These are phyloP conservation scores for Falcaria lacertinaria DNA, from an alignment of 2,888 invertebrate genomes.

Conservation along the genomic window DNA sequence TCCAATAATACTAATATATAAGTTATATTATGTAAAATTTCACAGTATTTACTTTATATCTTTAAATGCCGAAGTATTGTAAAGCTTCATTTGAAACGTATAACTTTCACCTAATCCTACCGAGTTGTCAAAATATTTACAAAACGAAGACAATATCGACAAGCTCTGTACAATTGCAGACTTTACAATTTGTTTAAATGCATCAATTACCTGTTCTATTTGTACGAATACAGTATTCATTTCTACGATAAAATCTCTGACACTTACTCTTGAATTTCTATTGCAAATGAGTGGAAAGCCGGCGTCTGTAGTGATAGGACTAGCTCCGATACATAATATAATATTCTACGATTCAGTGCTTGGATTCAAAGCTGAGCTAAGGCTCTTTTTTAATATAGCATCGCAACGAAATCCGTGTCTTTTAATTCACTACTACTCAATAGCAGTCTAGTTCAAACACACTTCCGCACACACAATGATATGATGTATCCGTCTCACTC, in stretches of 20 bases:
- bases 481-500: slow-evolving; percentile 39
- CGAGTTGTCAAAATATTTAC: slow-evolving; percentile 62
- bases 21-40: slow-evolving; percentile 35
- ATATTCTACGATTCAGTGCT: slow-evolving; percentile 6
- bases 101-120: slow-evolving; percentile 38
- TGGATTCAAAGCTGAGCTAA: not conserved
- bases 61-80: slow-evolving; percentile 57
- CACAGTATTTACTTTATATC: slow-evolving; percentile 36
- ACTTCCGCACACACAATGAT: slow-evolving; percentile 37
- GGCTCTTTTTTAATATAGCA: slow-evolving; percentile 6
- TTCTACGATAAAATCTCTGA: not conserved
- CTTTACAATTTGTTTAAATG: slow-evolving; percentile 47
- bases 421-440: slow-evolving; percentile 37
- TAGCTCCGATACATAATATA: slow-evolving; percentile 33
- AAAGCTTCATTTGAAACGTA: slow-evolving; percentile 46
- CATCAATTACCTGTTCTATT: slow-evolving; percentile 15
- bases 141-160: slow-evolving; percentile 65
- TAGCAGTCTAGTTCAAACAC: slow-evolving; percentile 27
- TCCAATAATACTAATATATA: slow-evolving; percentile 1
- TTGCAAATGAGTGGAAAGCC: slow-evolving; percentile 22
- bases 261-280: slow-evolving; percentile 1
- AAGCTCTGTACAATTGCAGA: slow-evolving; percentile 65
- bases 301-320: slow-evolving; percentile 39
- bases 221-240: not conserved
- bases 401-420: slow-evolving; percentile 29